Conservation (phyloP, 2,797 vertebrate species). For the Danio jaintianensis region DNA sequence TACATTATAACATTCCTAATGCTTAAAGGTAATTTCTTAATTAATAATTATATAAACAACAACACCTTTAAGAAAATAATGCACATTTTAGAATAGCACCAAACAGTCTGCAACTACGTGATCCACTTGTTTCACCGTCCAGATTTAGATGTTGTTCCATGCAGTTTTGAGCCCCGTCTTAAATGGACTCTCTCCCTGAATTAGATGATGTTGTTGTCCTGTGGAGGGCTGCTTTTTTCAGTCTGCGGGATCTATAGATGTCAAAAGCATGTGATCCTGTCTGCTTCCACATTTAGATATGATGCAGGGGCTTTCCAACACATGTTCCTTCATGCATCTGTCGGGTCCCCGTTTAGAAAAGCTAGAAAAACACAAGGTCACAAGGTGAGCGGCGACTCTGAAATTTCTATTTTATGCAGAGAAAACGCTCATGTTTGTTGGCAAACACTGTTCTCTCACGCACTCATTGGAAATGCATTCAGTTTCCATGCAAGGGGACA, state of each 20-base stretch:
- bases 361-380: slow-evolving; percentile 39
- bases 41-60: not conserved
- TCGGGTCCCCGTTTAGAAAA: slow-evolving; percentile 40
- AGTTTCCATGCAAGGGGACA: not conserved
- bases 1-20: not conserved
- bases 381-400: slow-evolving; percentile 9
- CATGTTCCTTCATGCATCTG: slow-evolving; percentile 53
- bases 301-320: slow-evolving; percentile 65
- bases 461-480: not conserved
- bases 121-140: slow-evolving; percentile 3
- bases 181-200: slow-evolving; percentile 38
- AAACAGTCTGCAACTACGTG: not conserved
- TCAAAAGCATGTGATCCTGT: slow-evolving; percentile 61
- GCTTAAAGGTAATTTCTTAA: not conserved
- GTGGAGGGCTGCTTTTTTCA: slow-evolving; percentile 27
- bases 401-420: slow-evolving; percentile 34
- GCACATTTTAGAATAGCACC: not conserved
- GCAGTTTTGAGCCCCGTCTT: slow-evolving; percentile 19
- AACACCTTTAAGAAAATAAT: not conserved
- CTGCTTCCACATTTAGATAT: slow-evolving; percentile 60
- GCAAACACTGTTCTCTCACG: slow-evolving; percentile 9
- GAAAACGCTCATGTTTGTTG: slow-evolving; percentile 21
- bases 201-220: slow-evolving; percentile 52
- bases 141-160: slow-evolving; percentile 31
- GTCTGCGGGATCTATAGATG: slow-evolving; percentile 45